Percentiles rank a stretch among this genome's conserved stretches.
These are phyloP conservation scores for Caiman crocodilus DNA, from an alignment of 2,797 vertebrate genomes.

Conservation along the genomic window DNA sequence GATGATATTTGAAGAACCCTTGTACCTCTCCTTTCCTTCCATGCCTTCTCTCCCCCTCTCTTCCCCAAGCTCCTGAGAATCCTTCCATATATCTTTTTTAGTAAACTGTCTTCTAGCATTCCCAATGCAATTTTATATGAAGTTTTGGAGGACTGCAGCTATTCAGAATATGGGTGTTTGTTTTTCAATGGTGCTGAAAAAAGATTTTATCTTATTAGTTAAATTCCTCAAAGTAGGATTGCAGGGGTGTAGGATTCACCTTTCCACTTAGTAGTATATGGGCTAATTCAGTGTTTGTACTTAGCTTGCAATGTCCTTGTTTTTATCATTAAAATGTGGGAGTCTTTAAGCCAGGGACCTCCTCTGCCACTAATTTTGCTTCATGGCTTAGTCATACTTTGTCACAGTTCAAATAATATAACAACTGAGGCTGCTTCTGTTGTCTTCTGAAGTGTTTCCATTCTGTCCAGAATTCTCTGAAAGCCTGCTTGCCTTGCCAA, in stretches of 20 bases:
- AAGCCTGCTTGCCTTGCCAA: accelerated
- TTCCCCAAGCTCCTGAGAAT: not conserved
- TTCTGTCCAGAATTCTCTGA: not conserved
- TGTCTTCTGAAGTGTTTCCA: not conserved
- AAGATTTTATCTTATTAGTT: not conserved
- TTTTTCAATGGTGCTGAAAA: not conserved
- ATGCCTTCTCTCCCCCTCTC: not conserved
- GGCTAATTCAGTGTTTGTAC: not conserved
- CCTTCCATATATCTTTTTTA: conserved; percentile 1
- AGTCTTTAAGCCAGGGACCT: not conserved
- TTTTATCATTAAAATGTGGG: not conserved
- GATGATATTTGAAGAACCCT: conserved; percentile 46
- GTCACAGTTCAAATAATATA: not conserved
- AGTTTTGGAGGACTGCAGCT: not conserved
- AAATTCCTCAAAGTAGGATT: not conserved
- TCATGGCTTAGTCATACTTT: not conserved
- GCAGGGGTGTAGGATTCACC: not conserved
- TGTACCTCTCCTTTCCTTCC: conserved; percentile 26
- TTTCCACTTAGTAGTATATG: not conserved
- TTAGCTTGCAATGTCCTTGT: not conserved
- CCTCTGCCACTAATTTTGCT: not conserved
- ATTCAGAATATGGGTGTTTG: too few species aligned
- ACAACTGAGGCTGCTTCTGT: not conserved
- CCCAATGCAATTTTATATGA: not conserved
- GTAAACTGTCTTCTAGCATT: not conserved